phyloP scores from a whole-genome alignment of 30 jellyfish, hydroid and myxozoan genomes.

The Chrysaora quinquecirrha region DNA sequence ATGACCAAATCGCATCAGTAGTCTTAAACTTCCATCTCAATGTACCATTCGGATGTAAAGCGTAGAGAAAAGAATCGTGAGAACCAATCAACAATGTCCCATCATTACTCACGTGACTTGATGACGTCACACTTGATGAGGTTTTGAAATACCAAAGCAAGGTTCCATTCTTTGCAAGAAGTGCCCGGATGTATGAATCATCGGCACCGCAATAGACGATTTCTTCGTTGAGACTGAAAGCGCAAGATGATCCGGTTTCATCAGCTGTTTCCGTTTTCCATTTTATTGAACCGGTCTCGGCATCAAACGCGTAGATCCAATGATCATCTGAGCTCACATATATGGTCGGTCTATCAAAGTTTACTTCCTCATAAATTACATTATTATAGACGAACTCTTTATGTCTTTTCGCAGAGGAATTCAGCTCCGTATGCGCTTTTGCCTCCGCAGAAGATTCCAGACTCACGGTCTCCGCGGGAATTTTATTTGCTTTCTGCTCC shows the following conservation, averaged over 20 bases:
- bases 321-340: conserved; percentile 86
- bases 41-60: conserved; percentile 77
- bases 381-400: conserved; percentile 54
- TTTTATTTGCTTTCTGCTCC: too few species aligned
- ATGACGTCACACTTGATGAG: conserved; percentile 72
- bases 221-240: conserved; percentile 51
- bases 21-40: conserved; percentile 63
- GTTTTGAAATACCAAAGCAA: conserved; percentile 76
- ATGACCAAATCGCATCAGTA: conserved; percentile 72
- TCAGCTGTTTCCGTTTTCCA: conserved; percentile 88
- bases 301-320: conserved; percentile 84
- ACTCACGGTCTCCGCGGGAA: too few species aligned
- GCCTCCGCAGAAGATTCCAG: conserved; percentile 5
- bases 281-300: conserved; percentile 66
- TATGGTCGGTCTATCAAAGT: conserved; percentile 49
- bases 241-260: conserved; percentile 92
- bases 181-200: conserved; percentile 79
- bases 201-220: conserved; percentile 91
- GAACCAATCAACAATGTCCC: conserved; percentile 84
- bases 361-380: conserved; percentile 51
- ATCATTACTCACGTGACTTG: conserved; percentile 63
- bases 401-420: background rate
- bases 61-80: conserved; percentile 67
- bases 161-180: conserved; percentile 59
- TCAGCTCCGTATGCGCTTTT: background rate